These are phyloP conservation scores for Temnothorax curvispinosus DNA, from an alignment of 1,140 invertebrate genomes.

Conservation along the genomic window DNA sequence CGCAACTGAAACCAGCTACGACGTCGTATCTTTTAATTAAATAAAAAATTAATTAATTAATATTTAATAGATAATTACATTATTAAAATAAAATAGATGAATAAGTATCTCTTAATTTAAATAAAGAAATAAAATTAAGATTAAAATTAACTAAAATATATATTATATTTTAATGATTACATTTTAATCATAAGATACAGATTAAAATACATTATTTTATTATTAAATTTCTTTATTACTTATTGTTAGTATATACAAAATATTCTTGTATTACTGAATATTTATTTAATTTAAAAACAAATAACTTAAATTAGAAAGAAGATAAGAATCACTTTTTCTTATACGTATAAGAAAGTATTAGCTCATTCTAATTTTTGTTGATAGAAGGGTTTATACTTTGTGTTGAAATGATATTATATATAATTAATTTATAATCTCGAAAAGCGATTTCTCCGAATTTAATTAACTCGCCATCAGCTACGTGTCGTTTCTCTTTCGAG, in stretches of 20 bases:
- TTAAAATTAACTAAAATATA: too few relatives aligned
- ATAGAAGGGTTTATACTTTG: background rate
- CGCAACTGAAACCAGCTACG: background rate
- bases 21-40: background rate
- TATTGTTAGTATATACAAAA: background rate
- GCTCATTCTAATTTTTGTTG: background rate
- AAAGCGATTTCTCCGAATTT: background rate
- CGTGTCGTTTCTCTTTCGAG: background rate
- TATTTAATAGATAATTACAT: background rate
- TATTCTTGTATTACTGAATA: background rate
- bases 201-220: background rate
- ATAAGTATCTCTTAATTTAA: constrained; percentile 8
- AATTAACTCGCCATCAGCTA: background rate
- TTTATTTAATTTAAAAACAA: background rate
- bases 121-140: background rate
- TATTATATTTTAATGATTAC: too few relatives aligned
- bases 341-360: too few relatives aligned
- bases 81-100: background rate
- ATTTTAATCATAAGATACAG: background rate
- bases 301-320: background rate
- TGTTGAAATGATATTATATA: background rate
- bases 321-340: background rate
- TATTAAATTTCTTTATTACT: background rate
- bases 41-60: background rate
- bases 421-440: background rate